Conservation (phyloP, 2,888 invertebrate species). For the Andrena trimmerana region DNA sequence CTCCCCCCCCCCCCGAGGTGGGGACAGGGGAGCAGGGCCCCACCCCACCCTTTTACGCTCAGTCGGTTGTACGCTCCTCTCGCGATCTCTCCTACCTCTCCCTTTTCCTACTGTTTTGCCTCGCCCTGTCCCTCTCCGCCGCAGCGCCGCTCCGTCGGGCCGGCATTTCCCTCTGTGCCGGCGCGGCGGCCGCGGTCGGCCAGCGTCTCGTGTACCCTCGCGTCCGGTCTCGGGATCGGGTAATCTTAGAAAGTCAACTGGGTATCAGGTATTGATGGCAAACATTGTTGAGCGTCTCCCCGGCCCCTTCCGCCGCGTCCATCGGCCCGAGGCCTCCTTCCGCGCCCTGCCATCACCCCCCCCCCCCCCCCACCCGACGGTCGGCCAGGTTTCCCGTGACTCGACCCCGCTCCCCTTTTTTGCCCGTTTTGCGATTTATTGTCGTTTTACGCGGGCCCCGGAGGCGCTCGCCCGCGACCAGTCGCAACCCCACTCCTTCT, state of each 20-base stretch:
- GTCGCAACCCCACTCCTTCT: not conserved
- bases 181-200: slow-evolving; percentile 35
- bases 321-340: not conserved
- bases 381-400: slow-evolving; percentile 44
- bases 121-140: not conserved
- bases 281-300: slow-evolving; percentile 44
- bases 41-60: not conserved
- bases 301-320: not conserved
- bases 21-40: too few species aligned
- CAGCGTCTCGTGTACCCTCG: slow-evolving; percentile 35
- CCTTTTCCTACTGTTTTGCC: slow-evolving; percentile 48
- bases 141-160: slow-evolving; percentile 8
- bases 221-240: slow-evolving; percentile 56
- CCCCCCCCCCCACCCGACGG: not conserved
- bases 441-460: slow-evolving; percentile 10
- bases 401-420: slow-evolving; percentile 34
- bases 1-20: not conserved
- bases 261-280: slow-evolving; percentile 59
- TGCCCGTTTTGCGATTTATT: slow-evolving; percentile 34
- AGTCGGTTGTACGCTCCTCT: slow-evolving; percentile 8
- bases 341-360: not conserved
- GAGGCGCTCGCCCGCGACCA: not conserved
- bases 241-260: slow-evolving; percentile 69
- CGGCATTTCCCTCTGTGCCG: slow-evolving; percentile 49
- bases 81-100: slow-evolving; percentile 46